Base-by-base conservation (phyloP, 2,797 vertebrate genomes). In the Mus minutoides region DNA sequence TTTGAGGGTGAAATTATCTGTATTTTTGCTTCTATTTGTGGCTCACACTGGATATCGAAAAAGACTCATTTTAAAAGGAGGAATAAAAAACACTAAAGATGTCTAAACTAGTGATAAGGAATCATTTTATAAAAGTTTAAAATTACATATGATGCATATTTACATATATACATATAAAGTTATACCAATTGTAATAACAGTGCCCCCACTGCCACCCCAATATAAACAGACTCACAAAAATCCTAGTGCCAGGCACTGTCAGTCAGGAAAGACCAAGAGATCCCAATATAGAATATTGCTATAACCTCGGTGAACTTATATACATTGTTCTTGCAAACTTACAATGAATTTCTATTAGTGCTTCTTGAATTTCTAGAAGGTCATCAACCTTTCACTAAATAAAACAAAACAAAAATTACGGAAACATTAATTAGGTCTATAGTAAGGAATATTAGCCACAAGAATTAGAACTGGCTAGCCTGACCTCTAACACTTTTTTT, bases 11-110 rank as follows among this genome's bases (percentile, higher is more conserved):
- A 96, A 86, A 58, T 71, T 94, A 22, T n/a, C 71, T 56, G 92
- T 16, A 94, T 43, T 94, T 92, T 88, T 90, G 88, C 19, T 94
- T 90, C 94, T 54, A 56, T 92, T 90, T 91, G 34, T 89, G 24
- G 69, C n/a, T 91, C 49, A 75, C 0, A 3, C 0, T 88, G n/a
- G 52, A 69, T 84, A 90, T 31, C 13, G 13, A 62, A 87, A 79
- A 79, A 56, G 22, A 69, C 24, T 52, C 24, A 13, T 46, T 75
- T 5, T 26, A 69, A 90, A 90, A 78, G 31, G 37, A 29, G 14
- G 17, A 3, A 49, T 85, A 85, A 67, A 85, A 82, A 49, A 8
- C 29, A 84, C 29, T 8, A 34, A 49, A 22, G 43, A 34, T 49
- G 40, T 67, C 62, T 85, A 34, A 85, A 85, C 67, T 49, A 49